A percentile compares a stretch with the other conserved stretches of the same genome.
Evolutionary conservation across 2,888 invertebrate species (phyloP).

Genomic region (Lysandra coridon): DNA sequence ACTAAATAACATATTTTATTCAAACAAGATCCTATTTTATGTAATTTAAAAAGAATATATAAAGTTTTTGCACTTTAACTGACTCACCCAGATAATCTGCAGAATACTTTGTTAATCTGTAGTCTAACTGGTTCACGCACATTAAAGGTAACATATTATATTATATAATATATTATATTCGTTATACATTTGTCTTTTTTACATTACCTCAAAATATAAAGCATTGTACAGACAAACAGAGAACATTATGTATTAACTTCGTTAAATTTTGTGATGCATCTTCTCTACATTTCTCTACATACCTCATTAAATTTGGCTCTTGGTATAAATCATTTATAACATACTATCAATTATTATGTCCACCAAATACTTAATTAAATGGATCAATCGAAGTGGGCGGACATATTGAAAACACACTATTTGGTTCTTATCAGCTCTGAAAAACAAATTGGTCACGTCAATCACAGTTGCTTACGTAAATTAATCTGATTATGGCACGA

Average conservation of each 20-base stretch:
- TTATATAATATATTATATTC: too few relatives aligned
- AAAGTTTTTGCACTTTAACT: too few relatives aligned
- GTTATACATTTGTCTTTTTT: not conserved
- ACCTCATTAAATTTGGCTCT: not conserved
- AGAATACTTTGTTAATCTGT: too few relatives aligned
- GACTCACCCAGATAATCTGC: too few relatives aligned
- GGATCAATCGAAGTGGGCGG: not conserved
- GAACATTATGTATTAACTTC: not conserved
- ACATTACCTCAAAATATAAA: not conserved
- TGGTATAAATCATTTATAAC: not conserved
- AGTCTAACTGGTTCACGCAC: too few relatives aligned
- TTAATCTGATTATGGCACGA: not conserved
- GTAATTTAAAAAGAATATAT: too few relatives aligned
- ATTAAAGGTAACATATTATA: too few relatives aligned
- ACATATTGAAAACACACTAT: conserved; percentile 2
- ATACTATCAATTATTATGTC: not conserved
- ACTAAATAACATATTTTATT: too few relatives aligned
- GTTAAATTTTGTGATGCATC: not conserved
- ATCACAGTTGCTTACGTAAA: conserved; percentile 1
- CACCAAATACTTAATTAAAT: conserved; percentile 10
- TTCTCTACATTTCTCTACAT: not conserved
- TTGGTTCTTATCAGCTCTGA: conserved; percentile 3
- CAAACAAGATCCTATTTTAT: too few relatives aligned
- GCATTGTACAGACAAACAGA: not conserved
- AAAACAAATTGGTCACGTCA: conserved; percentile 17